Conservation (phyloP, 2,797 vertebrate species). For the Spea hammondii region DNA sequence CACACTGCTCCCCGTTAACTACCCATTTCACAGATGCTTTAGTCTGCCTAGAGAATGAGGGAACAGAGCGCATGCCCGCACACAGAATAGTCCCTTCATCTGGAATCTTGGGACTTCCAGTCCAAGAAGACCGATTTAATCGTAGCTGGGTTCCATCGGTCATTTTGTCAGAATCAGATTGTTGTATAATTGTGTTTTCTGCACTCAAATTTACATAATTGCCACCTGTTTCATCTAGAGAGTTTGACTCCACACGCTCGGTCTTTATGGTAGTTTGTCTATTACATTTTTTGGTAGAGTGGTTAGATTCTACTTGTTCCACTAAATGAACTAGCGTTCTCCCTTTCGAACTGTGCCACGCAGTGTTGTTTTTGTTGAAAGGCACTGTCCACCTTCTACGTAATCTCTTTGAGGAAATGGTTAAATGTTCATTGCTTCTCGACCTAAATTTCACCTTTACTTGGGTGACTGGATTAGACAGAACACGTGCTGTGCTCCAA, state of each 20-base stretch:
- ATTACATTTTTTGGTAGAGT: background rate
- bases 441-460: background rate
- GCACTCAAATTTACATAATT: background rate
- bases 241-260: background rate
- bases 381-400: constrained; percentile 30
- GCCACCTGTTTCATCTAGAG: background rate
- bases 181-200: background rate
- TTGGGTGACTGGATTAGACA: background rate
- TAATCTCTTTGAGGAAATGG: constrained; percentile 5
- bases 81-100: background rate
- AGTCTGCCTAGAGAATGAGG: constrained; percentile 13
- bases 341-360: constrained; percentile 9
- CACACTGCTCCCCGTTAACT: background rate
- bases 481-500: background rate
- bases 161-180: background rate
- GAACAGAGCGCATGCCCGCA: background rate
- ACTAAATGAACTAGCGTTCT: background rate
- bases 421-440: constrained; percentile 26
- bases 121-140: background rate
- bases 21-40: constrained; percentile 27
- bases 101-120: background rate
- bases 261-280: background rate
- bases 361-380: background rate
- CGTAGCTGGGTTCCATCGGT: background rate
- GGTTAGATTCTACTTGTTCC: background rate